Base-by-base conservation (phyloP, 2,888 invertebrate genomes). In the Ceratothoa steindachneri region DNA sequence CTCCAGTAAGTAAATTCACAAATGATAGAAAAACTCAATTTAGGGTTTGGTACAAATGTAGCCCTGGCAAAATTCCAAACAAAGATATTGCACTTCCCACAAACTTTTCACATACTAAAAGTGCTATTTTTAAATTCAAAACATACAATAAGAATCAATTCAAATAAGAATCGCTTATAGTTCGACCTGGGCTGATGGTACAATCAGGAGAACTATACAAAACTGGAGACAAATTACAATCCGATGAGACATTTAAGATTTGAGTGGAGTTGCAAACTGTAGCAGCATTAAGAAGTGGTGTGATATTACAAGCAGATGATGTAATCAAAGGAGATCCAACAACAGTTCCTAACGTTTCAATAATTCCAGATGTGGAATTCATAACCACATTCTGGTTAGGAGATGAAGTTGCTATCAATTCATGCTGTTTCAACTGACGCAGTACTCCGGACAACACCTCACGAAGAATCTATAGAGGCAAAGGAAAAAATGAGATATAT, bases 401-500 rank as follows among this genome's bases (percentile, higher is more conserved):
- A 15, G 41, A 5, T 5, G 41, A 41, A 41, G 41, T 41, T 9
- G 41, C 41, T 41, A 15, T 15, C 5, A 9, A 60, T 60, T 78
- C 75, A 5, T 75, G 78, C 53, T 65, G 60, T 4, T 73, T 65
- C 15, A 79, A 69, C 64, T 79, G 79, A 70, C 76, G 79, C 7
- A 79, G 74, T 29, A 79, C 76, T 19, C 74, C 79, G 27, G 70
- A 72, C 79, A 79, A 76, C 30, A 79, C 71, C 64, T 79, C 79
- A 0, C 79, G 79, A 31, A 79, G 71, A 22, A 79, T 79, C 79
- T 79, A 72, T n/a, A n/a, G 1, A 66, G 15, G 28, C 7, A 4
- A 27, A 22, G 5, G 7, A 41, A 5, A 15, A 41, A 41, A 41
- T 9, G 41, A 15, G 15, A 9, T 5, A 5, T 41, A 41, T 41